phyloP scores from a whole-genome alignment of 1,140 invertebrate genomes.

The Sitophilus oryzae region DNA sequence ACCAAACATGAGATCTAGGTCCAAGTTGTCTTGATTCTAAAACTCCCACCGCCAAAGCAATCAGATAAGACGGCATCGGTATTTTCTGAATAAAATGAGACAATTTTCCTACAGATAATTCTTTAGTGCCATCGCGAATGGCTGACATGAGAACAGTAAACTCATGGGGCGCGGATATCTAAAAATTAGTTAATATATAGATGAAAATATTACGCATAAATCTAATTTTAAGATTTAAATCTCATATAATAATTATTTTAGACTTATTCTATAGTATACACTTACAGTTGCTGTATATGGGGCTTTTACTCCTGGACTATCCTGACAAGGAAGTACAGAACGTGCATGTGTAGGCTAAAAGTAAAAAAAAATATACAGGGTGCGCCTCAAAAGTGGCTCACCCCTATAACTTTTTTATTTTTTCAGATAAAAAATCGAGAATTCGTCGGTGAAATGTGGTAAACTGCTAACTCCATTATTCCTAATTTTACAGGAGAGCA shows the following conservation, averaged over 20 bases:
- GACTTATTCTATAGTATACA: slow-evolving; percentile 12
- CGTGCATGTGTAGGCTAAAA: slow-evolving; percentile 81
- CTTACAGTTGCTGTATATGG: slow-evolving; percentile 77
- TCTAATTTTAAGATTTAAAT: too few relatives aligned
- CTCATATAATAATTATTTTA: slow-evolving; percentile 11
- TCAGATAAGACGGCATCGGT: slow-evolving; percentile 68
- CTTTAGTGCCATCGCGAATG: slow-evolving; percentile 49
- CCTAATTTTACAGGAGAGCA: too few relatives aligned
- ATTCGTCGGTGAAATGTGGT: too few relatives aligned
- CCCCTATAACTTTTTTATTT: too few relatives aligned
- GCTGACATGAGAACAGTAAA: slow-evolving; percentile 89
- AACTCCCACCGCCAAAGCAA: slow-evolving; percentile 83
- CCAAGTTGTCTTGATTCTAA: slow-evolving; percentile 73
- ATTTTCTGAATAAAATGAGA: slow-evolving; percentile 71
- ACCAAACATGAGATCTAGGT: slow-evolving; percentile 75
- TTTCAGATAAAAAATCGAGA: too few relatives aligned
- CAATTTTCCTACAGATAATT: slow-evolving; percentile 38
- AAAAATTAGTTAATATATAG: too few relatives aligned
- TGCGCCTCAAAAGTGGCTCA: too few relatives aligned
- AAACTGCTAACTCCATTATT: too few relatives aligned
- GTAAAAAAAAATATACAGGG: too few relatives aligned
- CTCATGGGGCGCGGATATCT: slow-evolving; percentile 68
- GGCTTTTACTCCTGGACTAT: slow-evolving; percentile 86
- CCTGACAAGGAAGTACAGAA: slow-evolving; percentile 88
- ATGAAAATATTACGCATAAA: background rate